Evolutionary conservation across 2,113 vertebrate genomes (phyloP).

Genomic region (Mastomys natalensis): DNA sequence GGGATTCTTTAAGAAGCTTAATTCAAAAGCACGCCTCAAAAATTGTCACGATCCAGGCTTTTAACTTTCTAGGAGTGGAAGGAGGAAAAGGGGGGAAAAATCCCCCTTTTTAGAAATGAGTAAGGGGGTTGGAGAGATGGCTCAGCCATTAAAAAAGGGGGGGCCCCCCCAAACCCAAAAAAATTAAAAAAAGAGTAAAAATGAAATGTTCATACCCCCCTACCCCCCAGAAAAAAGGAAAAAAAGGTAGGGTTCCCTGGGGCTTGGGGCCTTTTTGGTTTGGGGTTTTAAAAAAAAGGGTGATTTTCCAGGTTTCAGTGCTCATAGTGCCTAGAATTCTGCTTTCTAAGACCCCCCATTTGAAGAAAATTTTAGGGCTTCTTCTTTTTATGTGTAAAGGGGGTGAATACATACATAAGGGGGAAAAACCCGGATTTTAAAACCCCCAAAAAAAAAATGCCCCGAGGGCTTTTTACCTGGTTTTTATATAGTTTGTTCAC

Average conservation of each 20-base stretch:
- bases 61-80: background rate
- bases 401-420: background rate
- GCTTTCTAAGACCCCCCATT: background rate
- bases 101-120: background rate
- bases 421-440: too few species aligned
- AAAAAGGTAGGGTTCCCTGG: too few species aligned
- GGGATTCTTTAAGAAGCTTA: constrained; percentile 47
- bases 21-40: background rate
- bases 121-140: too few species aligned
- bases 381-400: background rate
- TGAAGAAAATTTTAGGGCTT: background rate
- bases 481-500: too few species aligned
- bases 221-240: too few species aligned
- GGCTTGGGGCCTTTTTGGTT: too few species aligned
- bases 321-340: background rate
- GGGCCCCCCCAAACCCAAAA: too few species aligned
- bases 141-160: too few species aligned
- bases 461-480: too few species aligned
- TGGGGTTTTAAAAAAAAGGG: background rate
- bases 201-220: too few species aligned
- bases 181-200: too few species aligned
- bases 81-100: background rate
- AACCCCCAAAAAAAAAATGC: too few species aligned
- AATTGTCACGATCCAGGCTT: background rate
- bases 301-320: accelerated